Evolutionary conservation across 64 coral and sea anemone genomes (phyloP).

Genomic region (Pocillopora damicornis): DNA sequence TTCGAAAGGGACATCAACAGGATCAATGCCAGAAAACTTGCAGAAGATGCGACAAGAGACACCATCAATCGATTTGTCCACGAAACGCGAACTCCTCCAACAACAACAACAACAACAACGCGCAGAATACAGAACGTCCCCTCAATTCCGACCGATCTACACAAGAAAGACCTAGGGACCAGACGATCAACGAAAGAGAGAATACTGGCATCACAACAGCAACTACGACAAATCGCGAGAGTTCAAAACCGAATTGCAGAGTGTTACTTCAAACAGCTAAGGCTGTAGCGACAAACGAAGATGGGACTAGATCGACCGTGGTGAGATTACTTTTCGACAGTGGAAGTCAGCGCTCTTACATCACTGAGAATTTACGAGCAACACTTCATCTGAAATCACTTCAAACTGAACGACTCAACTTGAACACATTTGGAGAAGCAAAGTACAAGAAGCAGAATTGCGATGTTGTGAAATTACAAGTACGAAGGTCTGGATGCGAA

Average conservation of each 20-base stretch:
- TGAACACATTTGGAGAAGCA: too few relatives aligned
- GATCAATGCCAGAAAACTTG: constrained; percentile 14
- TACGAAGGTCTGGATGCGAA: constrained; percentile 42
- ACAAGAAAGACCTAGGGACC: not conserved
- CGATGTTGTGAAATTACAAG: too few relatives aligned
- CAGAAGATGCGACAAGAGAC: constrained; percentile 2
- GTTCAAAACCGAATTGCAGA: not conserved
- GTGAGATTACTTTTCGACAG: constrained; percentile 54
- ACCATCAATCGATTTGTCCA: not conserved
- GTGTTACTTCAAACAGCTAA: constrained; percentile 57
- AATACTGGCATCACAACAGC: constrained; percentile 1
- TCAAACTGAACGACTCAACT: too few relatives aligned
- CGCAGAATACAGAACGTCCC: too few relatives aligned
- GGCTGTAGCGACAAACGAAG: constrained; percentile 16
- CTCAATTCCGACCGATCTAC: too few relatives aligned
- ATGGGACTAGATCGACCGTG: constrained; percentile 27
- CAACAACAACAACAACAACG: too few relatives aligned
- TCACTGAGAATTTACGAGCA: too few relatives aligned
- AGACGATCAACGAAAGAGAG: not conserved
- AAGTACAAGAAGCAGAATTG: too few relatives aligned
- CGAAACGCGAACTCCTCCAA: too few relatives aligned
- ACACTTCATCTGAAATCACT: too few relatives aligned
- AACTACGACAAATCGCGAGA: too few relatives aligned
- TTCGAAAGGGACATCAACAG: constrained; percentile 24
- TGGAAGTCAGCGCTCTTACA: constrained; percentile 49